phyloP scores from a whole-genome alignment of 2,797 vertebrate species.

The Danio tinwini region DNA sequence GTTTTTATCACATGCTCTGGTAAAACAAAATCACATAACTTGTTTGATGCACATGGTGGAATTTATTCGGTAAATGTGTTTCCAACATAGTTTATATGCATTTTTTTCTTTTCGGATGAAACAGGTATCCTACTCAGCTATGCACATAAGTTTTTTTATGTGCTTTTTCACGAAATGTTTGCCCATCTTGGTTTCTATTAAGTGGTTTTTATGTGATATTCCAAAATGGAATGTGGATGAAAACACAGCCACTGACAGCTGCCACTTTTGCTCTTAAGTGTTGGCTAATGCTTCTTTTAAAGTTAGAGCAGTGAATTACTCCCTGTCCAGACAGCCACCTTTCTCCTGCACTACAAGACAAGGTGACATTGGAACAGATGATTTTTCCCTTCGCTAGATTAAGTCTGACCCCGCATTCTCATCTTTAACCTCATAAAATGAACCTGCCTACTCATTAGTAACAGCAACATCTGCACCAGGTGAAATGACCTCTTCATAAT shows the following conservation, averaged over 20 bases:
- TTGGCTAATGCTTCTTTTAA: constrained; percentile 10
- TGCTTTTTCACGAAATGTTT: too few species aligned
- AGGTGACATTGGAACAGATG: constrained; percentile 65
- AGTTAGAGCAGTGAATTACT: constrained; percentile 31
- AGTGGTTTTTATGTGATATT: too few species aligned
- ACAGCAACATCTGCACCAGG: constrained; percentile 81
- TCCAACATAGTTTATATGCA: too few species aligned
- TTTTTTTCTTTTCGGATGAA: too few species aligned
- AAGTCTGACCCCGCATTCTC: constrained; percentile 73
- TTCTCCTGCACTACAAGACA: constrained; percentile 60
- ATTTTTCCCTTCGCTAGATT: constrained; percentile 62
- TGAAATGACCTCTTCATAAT: constrained; percentile 76
- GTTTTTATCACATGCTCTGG: too few species aligned
- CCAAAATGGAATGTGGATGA: too few species aligned
- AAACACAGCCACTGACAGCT: constrained; percentile 58
- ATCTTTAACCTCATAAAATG: constrained; percentile 85
- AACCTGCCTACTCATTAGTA: constrained; percentile 80
- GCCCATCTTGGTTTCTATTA: too few species aligned
- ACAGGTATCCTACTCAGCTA: too few species aligned
- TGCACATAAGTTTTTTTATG: too few species aligned
- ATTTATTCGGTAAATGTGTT: too few species aligned
- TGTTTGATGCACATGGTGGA: too few species aligned
- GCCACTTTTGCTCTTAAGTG: constrained; percentile 48
- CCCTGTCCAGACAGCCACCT: constrained; percentile 55
- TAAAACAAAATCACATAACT: too few species aligned